These are phyloP conservation scores for Bryconaethiops microstoma DNA, from an alignment of 2,797 vertebrate species.

Conservation along the genomic window DNA sequence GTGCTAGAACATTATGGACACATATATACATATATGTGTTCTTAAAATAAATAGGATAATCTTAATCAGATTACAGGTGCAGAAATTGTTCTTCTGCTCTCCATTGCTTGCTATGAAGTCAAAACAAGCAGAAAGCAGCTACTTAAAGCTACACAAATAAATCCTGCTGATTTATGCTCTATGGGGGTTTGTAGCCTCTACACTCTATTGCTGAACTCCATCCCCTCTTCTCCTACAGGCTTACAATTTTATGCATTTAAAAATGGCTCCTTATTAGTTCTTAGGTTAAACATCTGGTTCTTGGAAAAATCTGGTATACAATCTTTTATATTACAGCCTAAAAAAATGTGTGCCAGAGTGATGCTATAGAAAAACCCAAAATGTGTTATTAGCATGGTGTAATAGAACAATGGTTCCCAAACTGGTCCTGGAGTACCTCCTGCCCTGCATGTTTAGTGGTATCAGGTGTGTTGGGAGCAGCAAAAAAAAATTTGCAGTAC, in stretches of 20 bases:
- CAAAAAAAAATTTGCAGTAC: no score
- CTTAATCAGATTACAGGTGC: slow-evolving; percentile 32
- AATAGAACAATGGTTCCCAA: no score
- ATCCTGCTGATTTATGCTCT: slow-evolving; percentile 37
- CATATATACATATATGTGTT: no score
- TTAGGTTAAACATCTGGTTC: neutral
- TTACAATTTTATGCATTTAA: neutral
- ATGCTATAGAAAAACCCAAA: no score
- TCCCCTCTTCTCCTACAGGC: neutral
- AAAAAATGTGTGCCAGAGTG: no score
- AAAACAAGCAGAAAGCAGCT: slow-evolving; percentile 43
- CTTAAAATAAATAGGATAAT: neutral
- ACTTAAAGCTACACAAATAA: slow-evolving; percentile 12
- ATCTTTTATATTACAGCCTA: neutral
- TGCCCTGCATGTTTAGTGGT: no score
- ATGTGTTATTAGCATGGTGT: no score
- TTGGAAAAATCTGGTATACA: neutral
- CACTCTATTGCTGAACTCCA: slow-evolving; percentile 27
- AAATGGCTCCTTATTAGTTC: neutral
- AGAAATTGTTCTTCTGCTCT: slow-evolving; percentile 19
- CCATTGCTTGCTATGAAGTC: slow-evolving; percentile 12
- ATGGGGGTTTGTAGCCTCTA: slow-evolving; percentile 24
- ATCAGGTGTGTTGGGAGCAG: no score
- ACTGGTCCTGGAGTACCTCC: no score
- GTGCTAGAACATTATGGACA: no score